Percentiles rank a stretch among this genome's conserved stretches.
Evolutionary conservation across 2,113 vertebrate genomes (phyloP).

Genomic region (Caretta caretta): DNA sequence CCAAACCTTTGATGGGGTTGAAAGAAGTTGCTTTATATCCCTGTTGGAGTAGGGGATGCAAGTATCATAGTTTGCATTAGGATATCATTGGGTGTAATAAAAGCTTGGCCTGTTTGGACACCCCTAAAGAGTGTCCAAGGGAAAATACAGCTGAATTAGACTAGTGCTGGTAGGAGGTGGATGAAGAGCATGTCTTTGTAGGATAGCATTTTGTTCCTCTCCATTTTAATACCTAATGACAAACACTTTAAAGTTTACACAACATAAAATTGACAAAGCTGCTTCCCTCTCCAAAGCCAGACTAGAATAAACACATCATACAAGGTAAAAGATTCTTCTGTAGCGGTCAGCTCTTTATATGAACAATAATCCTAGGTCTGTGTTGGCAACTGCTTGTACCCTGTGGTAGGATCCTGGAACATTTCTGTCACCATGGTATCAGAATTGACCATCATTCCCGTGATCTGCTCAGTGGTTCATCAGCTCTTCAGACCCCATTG

Average conservation of each 20-base stretch:
- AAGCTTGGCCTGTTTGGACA: background rate
- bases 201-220: background rate
- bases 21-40: background rate
- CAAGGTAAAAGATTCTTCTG: background rate
- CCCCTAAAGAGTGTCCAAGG: background rate
- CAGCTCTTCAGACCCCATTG: background rate
- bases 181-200: background rate
- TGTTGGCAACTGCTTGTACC: background rate
- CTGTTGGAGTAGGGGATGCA: background rate
- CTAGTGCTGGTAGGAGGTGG: background rate
- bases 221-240: background rate
- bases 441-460: background rate
- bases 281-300: background rate
- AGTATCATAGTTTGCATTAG: background rate
- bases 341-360: background rate
- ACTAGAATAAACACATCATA: background rate
- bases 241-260: background rate
- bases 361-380: background rate
- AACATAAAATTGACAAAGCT: background rate
- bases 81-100: background rate
- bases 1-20: background rate
- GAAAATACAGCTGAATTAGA: background rate
- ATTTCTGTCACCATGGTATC: background rate
- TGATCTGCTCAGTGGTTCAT: background rate
- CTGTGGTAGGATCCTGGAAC: background rate